Conservation (phyloP, 2,797 vertebrate species). For the Myripristis jacobus region DNA sequence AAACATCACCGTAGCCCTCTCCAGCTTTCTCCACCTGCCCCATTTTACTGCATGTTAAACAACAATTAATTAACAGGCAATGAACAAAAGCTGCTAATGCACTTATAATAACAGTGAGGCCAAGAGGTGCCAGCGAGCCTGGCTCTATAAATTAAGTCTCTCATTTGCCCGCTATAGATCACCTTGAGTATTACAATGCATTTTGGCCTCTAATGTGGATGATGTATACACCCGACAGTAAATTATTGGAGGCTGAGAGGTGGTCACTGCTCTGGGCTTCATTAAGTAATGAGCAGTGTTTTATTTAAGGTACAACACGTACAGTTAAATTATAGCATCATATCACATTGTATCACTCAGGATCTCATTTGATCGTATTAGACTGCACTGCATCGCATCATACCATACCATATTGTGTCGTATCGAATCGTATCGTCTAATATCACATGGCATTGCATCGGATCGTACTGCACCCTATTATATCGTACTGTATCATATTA, state of each 20-base stretch:
- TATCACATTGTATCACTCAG: not conserved
- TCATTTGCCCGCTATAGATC: conserved; percentile 71
- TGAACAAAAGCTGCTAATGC: conserved; percentile 75
- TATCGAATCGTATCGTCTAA: not conserved
- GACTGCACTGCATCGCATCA: not conserved
- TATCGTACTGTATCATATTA: no score
- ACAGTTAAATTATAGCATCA: not conserved
- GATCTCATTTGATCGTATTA: not conserved
- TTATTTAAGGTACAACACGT: conserved; percentile 20
- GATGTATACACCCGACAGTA: conserved; percentile 43
- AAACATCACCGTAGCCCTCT: not conserved
- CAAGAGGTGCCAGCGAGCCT: conserved; percentile 56
- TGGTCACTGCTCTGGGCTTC: conserved; percentile 48
- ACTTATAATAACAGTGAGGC: conserved; percentile 74
- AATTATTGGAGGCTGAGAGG: conserved; percentile 45
- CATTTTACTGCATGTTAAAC: conserved; percentile 38
- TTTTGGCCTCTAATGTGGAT: conserved; percentile 47
- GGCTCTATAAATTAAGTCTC: conserved; percentile 73
- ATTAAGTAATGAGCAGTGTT: conserved; percentile 48
- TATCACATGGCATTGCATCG: not conserved
- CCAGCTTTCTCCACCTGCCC: no score
- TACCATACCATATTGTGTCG: not conserved
- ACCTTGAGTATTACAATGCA: conserved; percentile 67
- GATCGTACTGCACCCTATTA: no score
- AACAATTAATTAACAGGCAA: conserved; percentile 72